Evolutionary conservation across 2,888 invertebrate genomes (phyloP), one percentile per base, ranked within the genome.

Genomic region (Apoda limacodes): DNA sequence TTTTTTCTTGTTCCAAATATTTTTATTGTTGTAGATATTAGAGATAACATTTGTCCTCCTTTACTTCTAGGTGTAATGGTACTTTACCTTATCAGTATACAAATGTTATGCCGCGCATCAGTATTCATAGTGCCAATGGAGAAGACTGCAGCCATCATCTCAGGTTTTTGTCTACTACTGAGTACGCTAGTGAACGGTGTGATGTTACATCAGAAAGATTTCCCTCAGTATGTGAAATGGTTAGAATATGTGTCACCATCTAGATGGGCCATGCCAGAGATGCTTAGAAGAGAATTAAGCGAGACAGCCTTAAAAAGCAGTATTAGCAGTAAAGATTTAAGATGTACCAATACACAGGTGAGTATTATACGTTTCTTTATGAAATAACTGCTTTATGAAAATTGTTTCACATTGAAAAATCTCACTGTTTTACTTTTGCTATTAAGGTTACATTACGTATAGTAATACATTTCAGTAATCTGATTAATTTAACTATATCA

Each of bases 311-410:
- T 90, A 32, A 75, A 67, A 37, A 83, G 76, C 46, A 80, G 75
- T 39, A 74, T 75, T 34, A 71, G 65, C n/a, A 17, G 17, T 42
- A 75, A 71, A 28, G 70, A 80, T 22, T 48, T 69, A 26, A 74
- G 83, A 44, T 90, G 90, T 56, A 82, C 86, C 46, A 88, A 88
- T 60, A 89, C 89, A 69, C 89, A 89, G 82, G 89, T 88, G 49
- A 46, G 59, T 48, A n/a, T 9, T 19, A 7, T 19, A 7, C 9
- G 19, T 19, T 19, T 25, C 23, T 25, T 25, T 6, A 6, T 9
- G 5, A 24, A 25, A n/a, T n/a, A n/a, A n/a, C n/a, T n/a, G n/a
- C n/a, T n/a, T n/a, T n/a, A n/a, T n/a, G n/a, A n/a, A n/a, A n/a
- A n/a, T n/a, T n/a, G n/a, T n/a, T n/a, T n/a, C n/a, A n/a, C n/a